Base-by-base conservation (phyloP, 2,113 vertebrate genomes). In the Scomber japonicus region DNA sequence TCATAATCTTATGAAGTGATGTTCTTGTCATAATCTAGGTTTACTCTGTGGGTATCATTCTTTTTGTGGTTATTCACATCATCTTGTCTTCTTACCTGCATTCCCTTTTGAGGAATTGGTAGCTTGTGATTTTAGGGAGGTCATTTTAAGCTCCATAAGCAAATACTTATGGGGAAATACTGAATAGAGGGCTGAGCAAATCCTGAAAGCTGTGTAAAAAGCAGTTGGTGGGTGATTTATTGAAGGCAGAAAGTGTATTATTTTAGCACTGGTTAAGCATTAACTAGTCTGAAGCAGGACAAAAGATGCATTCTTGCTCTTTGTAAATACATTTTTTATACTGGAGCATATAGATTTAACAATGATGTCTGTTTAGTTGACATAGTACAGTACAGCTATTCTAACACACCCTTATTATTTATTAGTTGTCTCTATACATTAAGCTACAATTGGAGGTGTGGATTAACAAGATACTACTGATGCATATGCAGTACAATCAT, bases 201-300 rank as follows among this genome's bases (percentile, higher is more conserved):
- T 66, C 84, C 56, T 53, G 64, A 71, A 61, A 74, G 68, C 54
- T 49, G 30, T 11, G 21, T 27, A 27, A 64, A 73, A 57, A 67
- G 50, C 50, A 46, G 51, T 31, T 44, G 61, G 14, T 50, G 24
- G 69, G 62, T 85, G 83, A 89, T 88, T 82, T 71, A 89, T 90
- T 61, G 66, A 50, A 72, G 71, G 72, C 64, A 81, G 69, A 84
- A 88, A 81, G 71, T 76, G 49, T 79, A 21, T 74, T 88, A 10
- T 85, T 86, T 90, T 84, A 65, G 61, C 8, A 17, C 49, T 49
- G 80, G 86, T 92, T 93, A 91, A 85, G 79, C 66, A 91, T 93
- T 89, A 89, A 88, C 82, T 3, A 15, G 30, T 67, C 31, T 77
- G 46, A 66, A 62, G 62, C 2, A 10, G 53, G 55, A 89, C 86